phyloP scores from a whole-genome alignment of 2,797 vertebrate species.

The Iguana delicatissima region DNA sequence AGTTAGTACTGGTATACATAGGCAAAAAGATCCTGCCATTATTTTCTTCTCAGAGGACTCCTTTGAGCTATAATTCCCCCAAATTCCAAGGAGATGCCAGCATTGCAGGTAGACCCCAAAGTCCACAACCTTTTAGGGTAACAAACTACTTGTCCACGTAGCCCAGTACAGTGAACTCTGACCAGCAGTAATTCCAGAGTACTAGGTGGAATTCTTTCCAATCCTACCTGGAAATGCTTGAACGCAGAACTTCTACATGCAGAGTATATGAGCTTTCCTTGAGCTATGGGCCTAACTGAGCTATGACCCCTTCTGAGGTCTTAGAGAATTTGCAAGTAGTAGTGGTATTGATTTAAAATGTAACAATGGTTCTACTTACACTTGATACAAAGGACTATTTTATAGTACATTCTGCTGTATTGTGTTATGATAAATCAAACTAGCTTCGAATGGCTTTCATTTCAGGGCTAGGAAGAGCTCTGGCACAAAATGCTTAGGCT shows the following conservation, averaged over 20 bases:
- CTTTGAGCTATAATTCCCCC: too few species aligned
- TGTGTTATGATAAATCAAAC: constrained; percentile 7
- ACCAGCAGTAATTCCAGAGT: background rate
- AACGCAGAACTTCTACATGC: too few species aligned
- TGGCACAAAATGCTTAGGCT: constrained; percentile 66
- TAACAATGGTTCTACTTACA: background rate
- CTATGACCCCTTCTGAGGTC: background rate
- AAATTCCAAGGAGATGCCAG: too few species aligned
- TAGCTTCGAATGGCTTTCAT: constrained; percentile 55
- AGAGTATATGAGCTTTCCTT: background rate
- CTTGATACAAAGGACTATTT: background rate
- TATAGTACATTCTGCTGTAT: constrained; percentile 49
- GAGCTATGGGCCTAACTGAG: background rate
- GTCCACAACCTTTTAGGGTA: too few species aligned
- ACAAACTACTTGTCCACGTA: too few species aligned
- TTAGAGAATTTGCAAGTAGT: background rate
- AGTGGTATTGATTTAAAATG: background rate
- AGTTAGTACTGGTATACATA: too few species aligned
- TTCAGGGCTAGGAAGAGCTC: constrained; percentile 56
- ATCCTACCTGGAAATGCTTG: too few species aligned
- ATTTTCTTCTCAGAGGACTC: too few species aligned
- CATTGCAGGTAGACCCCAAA: too few species aligned
- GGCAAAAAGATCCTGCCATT: too few species aligned
- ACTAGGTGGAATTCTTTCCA: background rate
- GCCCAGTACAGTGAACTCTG: too few species aligned